These are phyloP conservation scores for Antennarius striatus DNA, from an alignment of 2,113 vertebrate genomes.

Conservation along the genomic window DNA sequence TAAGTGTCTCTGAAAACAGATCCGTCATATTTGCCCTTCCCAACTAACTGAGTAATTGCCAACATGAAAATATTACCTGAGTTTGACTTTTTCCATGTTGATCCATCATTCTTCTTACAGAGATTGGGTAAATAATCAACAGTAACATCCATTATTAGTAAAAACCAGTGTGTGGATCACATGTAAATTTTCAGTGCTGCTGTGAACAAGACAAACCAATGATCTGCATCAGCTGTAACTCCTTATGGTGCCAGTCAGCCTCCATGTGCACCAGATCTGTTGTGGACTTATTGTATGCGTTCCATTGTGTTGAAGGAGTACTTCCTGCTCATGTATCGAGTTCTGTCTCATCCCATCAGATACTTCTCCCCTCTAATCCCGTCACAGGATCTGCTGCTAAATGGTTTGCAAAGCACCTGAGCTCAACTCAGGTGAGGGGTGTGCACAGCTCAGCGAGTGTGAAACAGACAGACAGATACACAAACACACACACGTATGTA, in stretches of 20 bases:
- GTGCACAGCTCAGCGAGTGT: slow-evolving; percentile 11
- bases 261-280: background rate
- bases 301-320: background rate
- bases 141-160: too few species aligned
- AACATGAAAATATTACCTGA: too few species aligned
- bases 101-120: too few species aligned
- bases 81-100: too few species aligned
- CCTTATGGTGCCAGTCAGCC: background rate
- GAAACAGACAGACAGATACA: background rate
- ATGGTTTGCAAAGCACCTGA: slow-evolving; percentile 45
- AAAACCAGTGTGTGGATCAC: too few species aligned
- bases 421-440: background rate
- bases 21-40: background rate
- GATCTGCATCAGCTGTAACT: too few species aligned
- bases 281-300: background rate
- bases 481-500: too few species aligned
- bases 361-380: slow-evolving; percentile 50
- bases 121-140: too few species aligned
- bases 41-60: background rate
- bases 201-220: background rate
- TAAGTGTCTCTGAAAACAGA: background rate
- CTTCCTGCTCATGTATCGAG: slow-evolving; percentile 17
- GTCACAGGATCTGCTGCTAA: slow-evolving; percentile 48
- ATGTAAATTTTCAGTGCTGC: too few species aligned
- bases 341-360: slow-evolving; percentile 46